phyloP scores from a whole-genome alignment of 2,797 vertebrate genomes.

The Myiotriccus ornatus region DNA sequence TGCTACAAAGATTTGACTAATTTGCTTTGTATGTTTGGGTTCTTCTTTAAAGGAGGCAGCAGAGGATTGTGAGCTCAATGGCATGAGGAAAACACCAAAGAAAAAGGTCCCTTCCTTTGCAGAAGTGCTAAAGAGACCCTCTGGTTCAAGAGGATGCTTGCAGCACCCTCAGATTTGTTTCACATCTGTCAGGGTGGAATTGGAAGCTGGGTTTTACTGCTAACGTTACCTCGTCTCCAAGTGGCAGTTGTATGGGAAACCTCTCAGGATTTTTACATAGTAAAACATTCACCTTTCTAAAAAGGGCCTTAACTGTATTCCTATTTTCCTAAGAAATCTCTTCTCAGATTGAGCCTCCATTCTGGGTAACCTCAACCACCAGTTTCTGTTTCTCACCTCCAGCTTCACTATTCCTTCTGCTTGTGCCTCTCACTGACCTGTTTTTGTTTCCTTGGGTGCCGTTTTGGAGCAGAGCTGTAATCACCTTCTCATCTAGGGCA shows the following conservation, averaged over 20 bases:
- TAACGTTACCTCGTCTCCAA: neutral
- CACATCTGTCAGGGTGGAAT: neutral
- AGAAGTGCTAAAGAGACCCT: neutral
- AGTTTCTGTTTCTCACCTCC: conserved; percentile 10
- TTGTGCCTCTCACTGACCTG: neutral
- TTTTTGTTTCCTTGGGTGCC: neutral
- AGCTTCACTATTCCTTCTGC: neutral
- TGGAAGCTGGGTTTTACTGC: neutral
- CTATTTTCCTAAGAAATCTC: neutral
- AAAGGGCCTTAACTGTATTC: neutral
- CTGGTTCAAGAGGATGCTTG: neutral
- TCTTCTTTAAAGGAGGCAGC: neutral
- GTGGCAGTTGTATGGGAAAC: neutral
- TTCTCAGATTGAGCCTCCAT: neutral
- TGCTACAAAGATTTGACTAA: neutral
- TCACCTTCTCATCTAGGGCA: neutral
- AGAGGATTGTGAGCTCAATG: neutral
- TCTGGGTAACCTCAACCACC: neutral
- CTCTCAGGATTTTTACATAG: neutral
- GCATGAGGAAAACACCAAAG: neutral
- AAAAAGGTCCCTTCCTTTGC: neutral
- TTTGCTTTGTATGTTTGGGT: neutral
- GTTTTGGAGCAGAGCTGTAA: neutral
- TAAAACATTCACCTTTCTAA: neutral
- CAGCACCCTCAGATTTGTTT: neutral